Evolutionary conservation across 2,113 vertebrate genomes (phyloP).

Genomic region (Tyrannus savana): DNA sequence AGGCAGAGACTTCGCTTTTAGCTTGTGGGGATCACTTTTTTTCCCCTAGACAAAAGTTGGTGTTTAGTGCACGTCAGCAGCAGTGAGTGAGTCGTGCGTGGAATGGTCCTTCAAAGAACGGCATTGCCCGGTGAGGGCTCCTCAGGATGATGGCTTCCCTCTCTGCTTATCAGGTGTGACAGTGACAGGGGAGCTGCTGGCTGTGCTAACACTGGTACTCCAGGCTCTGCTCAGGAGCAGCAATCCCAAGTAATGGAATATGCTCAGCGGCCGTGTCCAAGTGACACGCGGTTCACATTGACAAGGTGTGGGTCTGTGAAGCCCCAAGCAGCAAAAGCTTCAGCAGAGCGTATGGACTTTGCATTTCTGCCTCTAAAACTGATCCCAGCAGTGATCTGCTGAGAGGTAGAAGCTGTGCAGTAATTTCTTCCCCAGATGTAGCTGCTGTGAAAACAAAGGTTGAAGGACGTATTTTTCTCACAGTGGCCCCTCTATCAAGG

Average conservation of each 20-base stretch:
- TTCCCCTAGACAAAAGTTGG: neutral
- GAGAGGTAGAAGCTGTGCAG: neutral
- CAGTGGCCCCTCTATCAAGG: neutral
- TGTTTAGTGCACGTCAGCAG: neutral
- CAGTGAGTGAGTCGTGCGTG: neutral
- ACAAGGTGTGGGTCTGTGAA: neutral
- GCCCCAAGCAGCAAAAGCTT: neutral
- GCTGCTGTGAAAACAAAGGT: constrained; percentile 21
- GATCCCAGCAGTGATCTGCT: neutral
- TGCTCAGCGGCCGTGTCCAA: neutral
- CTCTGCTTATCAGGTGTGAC: neutral
- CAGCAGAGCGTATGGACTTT: neutral
- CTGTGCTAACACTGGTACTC: neutral
- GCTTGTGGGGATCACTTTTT: neutral
- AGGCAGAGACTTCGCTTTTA: neutral
- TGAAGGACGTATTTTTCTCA: constrained; percentile 1
- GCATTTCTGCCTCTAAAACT: neutral
- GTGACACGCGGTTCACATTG: rapidly evolving
- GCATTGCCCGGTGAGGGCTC: rapidly evolving
- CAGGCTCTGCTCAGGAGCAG: neutral
- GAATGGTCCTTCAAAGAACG: neutral
- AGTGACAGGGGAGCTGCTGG: neutral
- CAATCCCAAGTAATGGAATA: neutral
- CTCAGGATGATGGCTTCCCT: neutral
- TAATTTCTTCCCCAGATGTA: constrained; percentile 22